Base-by-base conservation (phyloP, 2,113 vertebrate genomes). In the Anas platyrhynchos region DNA sequence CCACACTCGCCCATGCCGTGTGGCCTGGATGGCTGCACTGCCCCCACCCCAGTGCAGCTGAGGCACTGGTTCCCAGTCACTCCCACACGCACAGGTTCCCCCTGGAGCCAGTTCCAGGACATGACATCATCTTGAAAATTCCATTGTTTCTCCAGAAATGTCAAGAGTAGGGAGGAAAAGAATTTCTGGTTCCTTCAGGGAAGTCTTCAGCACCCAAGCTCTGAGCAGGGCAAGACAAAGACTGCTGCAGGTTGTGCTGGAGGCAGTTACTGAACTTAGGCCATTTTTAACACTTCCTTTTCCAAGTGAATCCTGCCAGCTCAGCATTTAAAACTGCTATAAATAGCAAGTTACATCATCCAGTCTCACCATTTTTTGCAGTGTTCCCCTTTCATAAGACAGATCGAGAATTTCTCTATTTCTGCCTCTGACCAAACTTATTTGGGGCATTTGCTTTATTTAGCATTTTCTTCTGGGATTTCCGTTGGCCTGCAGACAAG, bases 1-100 rank as follows among this genome's bases (percentile, higher is more conserved):
- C 7, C 0, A 20, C 2, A 1, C 26, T 56, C 0, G 1, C 48
- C 36, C 26, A 17, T 1, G 3, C 25, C 1, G 0, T 6, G 1
- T 0, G 1, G 6, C 32, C 0, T 0, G 13, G 21, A 4, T 18
- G 55, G 52, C 27, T 2, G 32, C 34, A 63, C 13, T 27, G 2
- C 46, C 11, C 26, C 65, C 26, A n/a, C 18, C 26, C 32, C 23
- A 1, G 3, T 1, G 1, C 1, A 0, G 29, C 6, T 58, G 17
- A 29, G 15, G 34, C 54, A 66, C 52, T 58, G 66, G 15, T 27
- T 68, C 34, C 81, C 54, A 36, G 13, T 21, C 71, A 31, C 62
- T 61, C 43, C 73, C 61, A 16, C 67, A 43, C 20, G 6, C 81
- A 18, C 44, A 73, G 66, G 7, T 58, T 85, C 74, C 58, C n/a